Base-by-base conservation (phyloP, 2,113 vertebrate genomes). In the Eolophus roseicapilla region DNA sequence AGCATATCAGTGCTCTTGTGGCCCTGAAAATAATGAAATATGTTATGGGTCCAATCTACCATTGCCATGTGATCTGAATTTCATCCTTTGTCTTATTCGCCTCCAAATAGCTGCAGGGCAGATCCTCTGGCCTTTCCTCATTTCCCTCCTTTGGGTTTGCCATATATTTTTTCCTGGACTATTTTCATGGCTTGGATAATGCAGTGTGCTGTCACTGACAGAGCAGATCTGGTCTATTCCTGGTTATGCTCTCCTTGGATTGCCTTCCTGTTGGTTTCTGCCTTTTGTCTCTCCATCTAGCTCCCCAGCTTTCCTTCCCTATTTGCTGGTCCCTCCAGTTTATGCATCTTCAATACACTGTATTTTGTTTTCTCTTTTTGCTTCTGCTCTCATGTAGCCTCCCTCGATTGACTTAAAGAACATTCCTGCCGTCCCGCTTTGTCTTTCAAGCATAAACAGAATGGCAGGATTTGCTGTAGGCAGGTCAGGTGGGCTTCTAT, bases 281-380 rank as follows among this genome's bases (percentile, higher is more conserved):
- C 50, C 18, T 50, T 33, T 44, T 14, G 17, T 11, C n/a, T 76
- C 47, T 35, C 33, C 12, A 4, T 50, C 25, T 5, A 25, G 2
- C 29, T 86, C 50, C 44, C 20, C 13, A 57, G 11, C 35, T 67
- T 77, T 50, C 74, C 29, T 39, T 13, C 29, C 11, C 6, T 50
- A 35, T 29, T 43, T 41, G 17, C 64, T 43, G n/a, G 5, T n/a
- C 25, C 33, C 25, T 14, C 18, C 33, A 24, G 10, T 49, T 44
- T 50, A 6, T 3, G 2, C 1, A 0, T 37, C 46, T 60, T 79
- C 41, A 10, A 1, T 3, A 4, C 2, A 1, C 20, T 31, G 13
- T 44, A 5, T 73, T 84, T 73, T 10, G 6, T 52, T 82, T 82
- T 44, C 57, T 59, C 23, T 8, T 28, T 67, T 37, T 2, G 0